Evolutionary conservation across 1,140 invertebrate species (phyloP), one percentile per base, ranked within the genome.

Genomic region (Ridgeia piscesae): DNA sequence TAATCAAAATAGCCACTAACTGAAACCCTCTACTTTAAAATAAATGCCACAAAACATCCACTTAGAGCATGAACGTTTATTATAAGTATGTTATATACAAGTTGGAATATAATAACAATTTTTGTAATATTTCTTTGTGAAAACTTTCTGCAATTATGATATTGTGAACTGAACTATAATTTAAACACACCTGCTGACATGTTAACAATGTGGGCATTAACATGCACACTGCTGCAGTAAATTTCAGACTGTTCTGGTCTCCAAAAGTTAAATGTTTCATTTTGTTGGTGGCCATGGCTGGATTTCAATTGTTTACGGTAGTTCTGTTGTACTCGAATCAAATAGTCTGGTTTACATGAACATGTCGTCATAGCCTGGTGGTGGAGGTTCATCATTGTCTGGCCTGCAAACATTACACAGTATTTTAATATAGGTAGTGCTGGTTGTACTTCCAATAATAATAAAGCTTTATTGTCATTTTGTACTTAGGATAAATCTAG

Each of bases 301-400:
- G 42, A 42, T 6, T 42, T 42, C 42, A 42, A 42, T 11, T 42
- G n/a, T 42, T 42, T 4, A 42, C 4, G 4, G 42, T 42, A 42
- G 11, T 42, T 11, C 42, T 21, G 58, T 4, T 77, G 58, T 77
- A 27, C 8, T 77, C 17, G 42, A 42, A 17, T 77, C 17, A 11
- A 42, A 17, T 21, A 21, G 58, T 77, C 58, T 31, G 27, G 27
- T 77, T 96, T 96, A 97, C 97, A 97, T 97, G 95, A 97, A 98
- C 97, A 97, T 97, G 94, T 98, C 97, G 94, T 97, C 97, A 94
- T 97, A 97, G 14, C 96, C 97, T 4, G 97, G 97, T n/a, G 97
- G 97, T 90, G 97, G 97, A 91, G 98, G 95, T 94, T 98, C 97
- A 94, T 98, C 97, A n/a, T 97, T 96, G 94, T 97, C 97, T 4